Conservation (phyloP, 2,888 invertebrate genomes). For the Galeruca laticollis region DNA sequence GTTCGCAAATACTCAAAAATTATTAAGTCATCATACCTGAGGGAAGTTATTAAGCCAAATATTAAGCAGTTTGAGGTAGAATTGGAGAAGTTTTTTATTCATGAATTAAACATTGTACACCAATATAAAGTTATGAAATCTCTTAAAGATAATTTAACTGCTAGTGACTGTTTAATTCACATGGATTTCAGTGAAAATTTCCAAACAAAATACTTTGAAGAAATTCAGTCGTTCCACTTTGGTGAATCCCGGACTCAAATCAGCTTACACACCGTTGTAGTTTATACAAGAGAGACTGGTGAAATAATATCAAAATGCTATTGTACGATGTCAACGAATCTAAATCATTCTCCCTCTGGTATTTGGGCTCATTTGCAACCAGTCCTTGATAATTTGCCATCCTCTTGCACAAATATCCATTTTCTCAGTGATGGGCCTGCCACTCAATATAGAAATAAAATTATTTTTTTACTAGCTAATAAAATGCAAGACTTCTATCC, state of each 20-base stretch:
- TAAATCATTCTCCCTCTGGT: conserved; percentile 49
- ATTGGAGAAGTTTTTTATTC: conserved; percentile 15
- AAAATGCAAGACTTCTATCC: conserved; percentile 51
- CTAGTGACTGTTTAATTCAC: conserved; percentile 47
- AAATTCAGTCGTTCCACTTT: conserved; percentile 62
- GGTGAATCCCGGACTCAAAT: conserved; percentile 52
- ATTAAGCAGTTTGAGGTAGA: conserved; percentile 5
- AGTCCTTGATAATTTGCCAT: conserved; percentile 47
- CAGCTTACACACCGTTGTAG: conserved; percentile 60
- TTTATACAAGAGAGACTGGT: conserved; percentile 47
- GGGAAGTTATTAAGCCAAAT: not conserved
- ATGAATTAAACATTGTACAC: conserved; percentile 28
- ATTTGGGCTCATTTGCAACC: conserved; percentile 52
- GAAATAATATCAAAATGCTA: conserved; percentile 36
- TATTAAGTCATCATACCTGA: conserved; percentile 2
- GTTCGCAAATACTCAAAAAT: conserved; percentile 19
- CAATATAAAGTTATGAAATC: conserved; percentile 22
- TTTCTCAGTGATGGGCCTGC: conserved; percentile 60
- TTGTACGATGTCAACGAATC: conserved; percentile 55
- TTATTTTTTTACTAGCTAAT: conserved; percentile 46
- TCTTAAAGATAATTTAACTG: conserved; percentile 23
- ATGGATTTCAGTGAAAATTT: conserved; percentile 62
- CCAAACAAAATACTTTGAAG: conserved; percentile 45
- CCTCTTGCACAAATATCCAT: conserved; percentile 52
- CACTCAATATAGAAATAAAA: conserved; percentile 15